Conservation (phyloP, 2,888 invertebrate genomes). For the Trisateles emortualis region DNA sequence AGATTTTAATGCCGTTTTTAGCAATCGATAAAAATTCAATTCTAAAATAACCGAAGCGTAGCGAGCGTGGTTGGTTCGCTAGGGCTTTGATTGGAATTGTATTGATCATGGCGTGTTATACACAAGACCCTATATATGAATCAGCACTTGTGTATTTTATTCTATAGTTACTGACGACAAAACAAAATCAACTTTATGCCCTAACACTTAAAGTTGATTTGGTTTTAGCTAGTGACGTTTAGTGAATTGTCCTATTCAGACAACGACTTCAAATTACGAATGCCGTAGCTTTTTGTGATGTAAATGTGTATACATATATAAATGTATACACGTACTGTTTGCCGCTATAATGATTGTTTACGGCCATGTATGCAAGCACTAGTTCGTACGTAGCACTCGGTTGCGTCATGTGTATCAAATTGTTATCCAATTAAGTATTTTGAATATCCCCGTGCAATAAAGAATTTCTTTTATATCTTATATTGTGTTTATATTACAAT, state of each 20-base stretch:
- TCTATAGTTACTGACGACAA: not conserved
- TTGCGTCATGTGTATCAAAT: constrained; percentile 54
- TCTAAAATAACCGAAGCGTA: too few relatives aligned
- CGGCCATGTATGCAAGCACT: constrained; percentile 22
- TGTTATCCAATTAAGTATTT: constrained; percentile 70
- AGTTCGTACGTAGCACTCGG: constrained; percentile 22
- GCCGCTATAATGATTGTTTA: constrained; percentile 9
- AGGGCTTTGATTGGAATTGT: too few relatives aligned
- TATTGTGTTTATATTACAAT: constrained; percentile 43
- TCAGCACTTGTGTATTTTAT: too few relatives aligned
- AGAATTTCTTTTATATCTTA: constrained; percentile 68
- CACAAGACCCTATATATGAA: too few relatives aligned
- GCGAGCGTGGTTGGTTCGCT: too few relatives aligned
- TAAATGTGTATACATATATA: not conserved
- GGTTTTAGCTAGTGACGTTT: not conserved
- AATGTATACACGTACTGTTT: constrained; percentile 6
- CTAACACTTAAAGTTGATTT: not conserved
- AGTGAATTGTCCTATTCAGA: not conserved
- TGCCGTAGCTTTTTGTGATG: constrained; percentile 1
- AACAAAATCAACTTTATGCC: not conserved
- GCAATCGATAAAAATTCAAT: too few relatives aligned
- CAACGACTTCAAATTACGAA: constrained; percentile 8
- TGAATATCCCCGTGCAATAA: constrained; percentile 83
- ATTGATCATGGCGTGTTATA: too few relatives aligned
- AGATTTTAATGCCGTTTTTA: too few relatives aligned